Evolutionary conservation across 2,888 invertebrate genomes (phyloP).

Genomic region (Drosophila tanythrix): DNA sequence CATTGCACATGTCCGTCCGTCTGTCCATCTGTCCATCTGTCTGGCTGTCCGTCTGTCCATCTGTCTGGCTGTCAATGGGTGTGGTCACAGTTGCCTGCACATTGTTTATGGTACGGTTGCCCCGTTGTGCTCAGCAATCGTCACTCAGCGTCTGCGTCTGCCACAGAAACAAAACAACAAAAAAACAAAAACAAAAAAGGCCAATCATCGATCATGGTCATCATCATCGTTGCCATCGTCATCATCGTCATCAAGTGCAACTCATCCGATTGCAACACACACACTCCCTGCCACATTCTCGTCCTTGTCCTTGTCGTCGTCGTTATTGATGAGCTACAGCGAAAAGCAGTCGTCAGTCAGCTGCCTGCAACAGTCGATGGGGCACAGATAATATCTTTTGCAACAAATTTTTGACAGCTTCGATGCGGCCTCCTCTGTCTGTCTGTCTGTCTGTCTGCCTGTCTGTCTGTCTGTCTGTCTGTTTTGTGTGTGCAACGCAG

Average conservation of each 20-base stretch:
- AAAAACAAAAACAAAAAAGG: constrained; percentile 59
- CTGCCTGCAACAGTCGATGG: constrained; percentile 36
- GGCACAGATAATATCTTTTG: constrained; percentile 82
- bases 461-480: not conserved
- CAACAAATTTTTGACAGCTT: constrained; percentile 84
- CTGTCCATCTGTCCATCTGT: not conserved
- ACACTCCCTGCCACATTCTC: constrained; percentile 12
- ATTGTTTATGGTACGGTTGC: constrained; percentile 54
- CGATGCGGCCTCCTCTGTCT: constrained; percentile 62
- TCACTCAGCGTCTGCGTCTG: constrained; percentile 70
- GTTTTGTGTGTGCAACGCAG: constrained; percentile 7
- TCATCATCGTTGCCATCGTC: constrained; percentile 59
- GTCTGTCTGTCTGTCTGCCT: not conserved
- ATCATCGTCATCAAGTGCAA: constrained; percentile 32
- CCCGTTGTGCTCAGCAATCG: constrained; percentile 62
- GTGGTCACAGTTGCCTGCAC: constrained; percentile 69
- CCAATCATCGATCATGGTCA: constrained; percentile 84
- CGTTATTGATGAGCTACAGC: constrained; percentile 70
- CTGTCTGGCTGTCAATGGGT: constrained; percentile 69
- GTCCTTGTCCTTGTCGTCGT: constrained; percentile 50
- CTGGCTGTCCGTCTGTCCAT: not conserved
- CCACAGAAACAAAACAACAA: constrained; percentile 30
- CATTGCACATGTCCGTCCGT: constrained; percentile 53
- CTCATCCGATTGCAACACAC: constrained; percentile 12
- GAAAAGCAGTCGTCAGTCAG: constrained; percentile 61